Base-by-base conservation (phyloP, 2,888 invertebrate genomes). In the Pammene aurita region DNA sequence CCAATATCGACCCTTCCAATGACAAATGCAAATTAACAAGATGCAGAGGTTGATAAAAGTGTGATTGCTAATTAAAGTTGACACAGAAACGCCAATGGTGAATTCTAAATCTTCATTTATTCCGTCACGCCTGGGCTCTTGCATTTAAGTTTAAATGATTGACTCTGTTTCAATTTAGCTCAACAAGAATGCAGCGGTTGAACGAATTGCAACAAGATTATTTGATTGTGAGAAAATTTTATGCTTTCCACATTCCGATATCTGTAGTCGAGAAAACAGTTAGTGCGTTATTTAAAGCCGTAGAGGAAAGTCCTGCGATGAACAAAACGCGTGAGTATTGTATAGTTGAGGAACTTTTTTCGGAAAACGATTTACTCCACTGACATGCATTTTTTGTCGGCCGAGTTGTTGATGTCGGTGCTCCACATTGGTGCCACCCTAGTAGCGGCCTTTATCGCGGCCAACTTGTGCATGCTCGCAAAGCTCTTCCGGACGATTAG, bases 91-190 rank as follows among this genome's bases (percentile, higher is more conserved):
- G 83, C 87, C 84, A 86, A 84, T 86, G 79, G 84, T 86, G 88
- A 87, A 92, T 88, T 87, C 84, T 83, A 87, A 90, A 89, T 90
- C 89, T 88, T 92, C 90, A 89, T 92, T 92, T 90, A 88, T 90
- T 86, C 82, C 85, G 92, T 89, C 88, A 92, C 89, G 92, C 88
- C 84, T 87, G 87, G 84, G 83, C 84, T 89, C 87, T 89, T 86
- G 84, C 89, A 88, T 88, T 90, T 88, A 87, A 88, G 86, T 88
- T 91, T 90, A 90, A 92, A 92, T 91, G 89, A 89, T 89, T 86
- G 92, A 90, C 91, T 89, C 86, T 90, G 91, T 91, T 91, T 92
- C 92, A 92, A 92, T 92, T 92, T 90, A 86, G 84, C 88, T 81
- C 88, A 90, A 92, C 92, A 92, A 83, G 90, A 90, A 88, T 82